A percentile compares a stretch with the other conserved stretches of the same genome.
These are phyloP conservation scores for Distichodus sexfasciatus DNA, from an alignment of 2,797 vertebrate genomes.

Conservation along the genomic window DNA sequence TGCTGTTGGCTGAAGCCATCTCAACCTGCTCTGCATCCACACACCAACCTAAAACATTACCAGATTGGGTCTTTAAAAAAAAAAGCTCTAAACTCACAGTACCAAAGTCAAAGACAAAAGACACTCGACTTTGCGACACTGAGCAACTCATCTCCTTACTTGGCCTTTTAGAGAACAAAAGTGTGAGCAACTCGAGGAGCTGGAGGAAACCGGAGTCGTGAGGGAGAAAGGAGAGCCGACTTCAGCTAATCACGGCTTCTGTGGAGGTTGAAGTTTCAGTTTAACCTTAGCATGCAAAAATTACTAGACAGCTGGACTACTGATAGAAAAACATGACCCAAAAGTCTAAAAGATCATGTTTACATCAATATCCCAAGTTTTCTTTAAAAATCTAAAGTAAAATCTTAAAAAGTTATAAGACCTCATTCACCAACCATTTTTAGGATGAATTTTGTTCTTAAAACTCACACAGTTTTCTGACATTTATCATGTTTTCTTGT, in stretches of 20 bases:
- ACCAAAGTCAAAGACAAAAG: background rate
- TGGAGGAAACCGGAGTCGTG: conserved; percentile 54
- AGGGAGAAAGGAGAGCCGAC: conserved; percentile 33
- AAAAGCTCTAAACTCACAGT: conserved; percentile 2
- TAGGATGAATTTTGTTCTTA: no score
- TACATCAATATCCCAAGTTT: no score
- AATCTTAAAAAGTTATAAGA: no score
- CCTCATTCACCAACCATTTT: no score
- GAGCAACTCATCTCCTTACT: conserved; percentile 23
- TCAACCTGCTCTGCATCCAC: conserved; percentile 21
- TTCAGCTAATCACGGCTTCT: conserved; percentile 50
- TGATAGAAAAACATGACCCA: no score
- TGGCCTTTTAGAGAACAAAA: conserved; percentile 36
- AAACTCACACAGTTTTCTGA: no score
- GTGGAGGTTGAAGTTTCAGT: conserved; percentile 56
- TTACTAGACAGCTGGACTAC: no score
- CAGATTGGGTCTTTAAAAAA: background rate
- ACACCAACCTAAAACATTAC: background rate
- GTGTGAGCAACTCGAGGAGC: conserved; percentile 36
- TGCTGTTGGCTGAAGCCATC: conserved; percentile 40
- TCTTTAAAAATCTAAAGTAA: no score
- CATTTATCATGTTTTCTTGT: no score
- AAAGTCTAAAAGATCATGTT: no score
- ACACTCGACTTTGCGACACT: background rate
- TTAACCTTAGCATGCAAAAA: conserved; percentile 52